Percentiles rank a stretch among this genome's conserved stretches.
Conservation (phyloP, 2,797 vertebrate species). For the Pantherophis alleghaniensis region DNA sequence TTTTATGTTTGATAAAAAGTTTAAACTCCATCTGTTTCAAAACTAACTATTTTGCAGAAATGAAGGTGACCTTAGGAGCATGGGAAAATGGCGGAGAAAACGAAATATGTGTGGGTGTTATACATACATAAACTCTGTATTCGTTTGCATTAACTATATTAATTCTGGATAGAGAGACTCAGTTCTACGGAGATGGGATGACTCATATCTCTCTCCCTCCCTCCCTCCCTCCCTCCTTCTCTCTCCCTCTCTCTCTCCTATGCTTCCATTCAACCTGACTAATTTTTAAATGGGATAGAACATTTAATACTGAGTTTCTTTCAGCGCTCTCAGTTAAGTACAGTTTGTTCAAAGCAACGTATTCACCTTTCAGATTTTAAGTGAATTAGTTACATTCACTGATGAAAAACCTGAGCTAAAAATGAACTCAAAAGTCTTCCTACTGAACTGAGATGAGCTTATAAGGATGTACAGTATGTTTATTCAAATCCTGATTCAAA, state of each 20-base stretch:
- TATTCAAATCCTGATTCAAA: not conserved
- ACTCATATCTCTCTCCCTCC: not conserved
- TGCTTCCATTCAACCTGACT: not conserved
- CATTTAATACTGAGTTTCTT: not conserved
- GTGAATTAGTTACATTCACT: not conserved
- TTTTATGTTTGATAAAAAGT: slow-evolving; percentile 22
- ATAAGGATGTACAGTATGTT: too few relatives aligned
- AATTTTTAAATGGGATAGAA: not conserved
- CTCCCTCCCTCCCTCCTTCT: too few relatives aligned
- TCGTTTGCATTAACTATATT: not conserved
- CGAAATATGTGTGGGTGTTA: not conserved
- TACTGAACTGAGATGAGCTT: not conserved
- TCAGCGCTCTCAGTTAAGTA: not conserved
- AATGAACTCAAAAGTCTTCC: not conserved
- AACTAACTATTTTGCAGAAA: slow-evolving; percentile 7
- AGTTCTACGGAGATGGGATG: not conserved
- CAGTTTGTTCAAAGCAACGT: not conserved
- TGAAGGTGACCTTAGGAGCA: not conserved
- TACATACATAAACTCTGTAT: not conserved
- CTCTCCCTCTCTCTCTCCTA: rapidly evolving
- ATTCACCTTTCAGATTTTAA: not conserved
- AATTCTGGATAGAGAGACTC: not conserved
- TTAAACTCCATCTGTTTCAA: slow-evolving; percentile 27
- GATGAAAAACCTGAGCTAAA: not conserved
- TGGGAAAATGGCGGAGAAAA: not conserved